Percentiles rank a stretch among this genome's conserved stretches.
Evolutionary conservation across 2,113 vertebrate species (phyloP).

Genomic region (Gavialis gangeticus): DNA sequence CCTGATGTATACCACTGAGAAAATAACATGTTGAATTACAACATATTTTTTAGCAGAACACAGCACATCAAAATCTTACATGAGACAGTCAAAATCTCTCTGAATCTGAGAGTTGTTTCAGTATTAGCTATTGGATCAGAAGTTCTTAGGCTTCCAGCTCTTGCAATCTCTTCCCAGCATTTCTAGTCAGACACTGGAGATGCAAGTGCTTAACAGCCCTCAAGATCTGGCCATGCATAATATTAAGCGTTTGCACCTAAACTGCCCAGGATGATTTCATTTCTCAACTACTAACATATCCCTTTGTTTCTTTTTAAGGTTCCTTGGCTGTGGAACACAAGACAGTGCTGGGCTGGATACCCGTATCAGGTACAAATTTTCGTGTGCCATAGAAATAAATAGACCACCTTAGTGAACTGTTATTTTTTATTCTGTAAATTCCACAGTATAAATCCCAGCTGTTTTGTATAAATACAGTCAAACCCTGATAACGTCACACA

Average conservation of each 20-base stretch:
- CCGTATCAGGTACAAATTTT: slow-evolving; percentile 91
- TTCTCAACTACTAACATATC: not conserved
- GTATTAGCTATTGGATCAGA: not conserved
- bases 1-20: not conserved
- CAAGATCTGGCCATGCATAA: not conserved
- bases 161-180: not conserved
- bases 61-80: not conserved
- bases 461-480: not conserved
- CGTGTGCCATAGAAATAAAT: not conserved
- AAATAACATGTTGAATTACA: not conserved
- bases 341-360: slow-evolving; percentile 96
- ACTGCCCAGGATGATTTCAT: not conserved
- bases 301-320: slow-evolving; percentile 79
- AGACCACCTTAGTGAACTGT: not conserved
- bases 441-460: not conserved
- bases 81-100: not conserved
- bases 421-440: not conserved
- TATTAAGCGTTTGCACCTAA: not conserved
- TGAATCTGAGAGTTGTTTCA: not conserved
- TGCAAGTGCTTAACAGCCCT: not conserved
- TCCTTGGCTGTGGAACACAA: slow-evolving; percentile 96
- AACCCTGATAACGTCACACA: no score
- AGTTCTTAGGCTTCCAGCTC: not conserved
- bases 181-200: not conserved
- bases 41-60: not conserved